phyloP scores from a whole-genome alignment of 2,797 vertebrate species.

The Xenops minutus region DNA sequence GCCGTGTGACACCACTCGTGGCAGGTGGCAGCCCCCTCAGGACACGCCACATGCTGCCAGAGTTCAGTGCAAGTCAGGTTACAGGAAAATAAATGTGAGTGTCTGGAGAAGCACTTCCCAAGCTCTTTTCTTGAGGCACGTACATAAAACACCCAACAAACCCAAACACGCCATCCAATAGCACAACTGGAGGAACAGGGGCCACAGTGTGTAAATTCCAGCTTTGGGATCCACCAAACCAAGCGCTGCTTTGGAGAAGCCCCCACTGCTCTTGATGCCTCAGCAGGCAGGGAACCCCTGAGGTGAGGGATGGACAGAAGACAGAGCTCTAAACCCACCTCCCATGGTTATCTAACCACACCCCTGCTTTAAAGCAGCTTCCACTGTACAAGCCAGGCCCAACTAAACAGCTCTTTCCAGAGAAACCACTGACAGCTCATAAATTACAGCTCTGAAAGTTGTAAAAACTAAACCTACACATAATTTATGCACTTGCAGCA shows the following conservation, averaged over 20 bases:
- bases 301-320: not conserved
- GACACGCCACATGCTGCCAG: not conserved
- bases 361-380: not conserved
- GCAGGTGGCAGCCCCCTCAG: too few relatives aligned
- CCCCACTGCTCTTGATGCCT: not conserved
- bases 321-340: not conserved
- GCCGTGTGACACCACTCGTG: too few relatives aligned
- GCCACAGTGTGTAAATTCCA: not conserved
- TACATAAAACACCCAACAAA: not conserved
- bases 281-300: not conserved
- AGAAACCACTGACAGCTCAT: constrained; percentile 4
- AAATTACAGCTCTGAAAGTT: not conserved
- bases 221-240: not conserved
- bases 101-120: not conserved
- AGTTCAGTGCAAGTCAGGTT: not conserved
- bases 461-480: not conserved
- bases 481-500: not conserved
- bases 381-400: not conserved
- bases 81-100: accelerated
- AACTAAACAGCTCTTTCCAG: not conserved
- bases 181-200: not conserved
- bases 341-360: not conserved
- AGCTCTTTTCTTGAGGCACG: not conserved
- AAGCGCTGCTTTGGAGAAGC: not conserved
- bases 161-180: not conserved